Percentiles rank a stretch among this genome's conserved stretches.
Conservation (phyloP, 2,113 vertebrate genomes). For the Riparia riparia region DNA sequence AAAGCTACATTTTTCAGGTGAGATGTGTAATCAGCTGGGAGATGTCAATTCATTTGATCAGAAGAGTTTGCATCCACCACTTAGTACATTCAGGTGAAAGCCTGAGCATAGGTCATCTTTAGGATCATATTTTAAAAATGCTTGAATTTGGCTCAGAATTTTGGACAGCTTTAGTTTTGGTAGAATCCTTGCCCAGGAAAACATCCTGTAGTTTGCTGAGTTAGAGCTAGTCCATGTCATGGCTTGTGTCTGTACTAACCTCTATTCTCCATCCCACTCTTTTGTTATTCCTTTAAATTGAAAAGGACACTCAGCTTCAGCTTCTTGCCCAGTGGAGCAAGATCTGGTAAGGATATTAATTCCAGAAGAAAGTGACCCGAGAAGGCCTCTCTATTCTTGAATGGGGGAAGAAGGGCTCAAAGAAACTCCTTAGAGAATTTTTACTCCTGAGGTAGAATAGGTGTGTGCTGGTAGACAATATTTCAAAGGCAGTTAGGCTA, state of each 20-base stretch:
- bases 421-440: neutral
- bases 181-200: neutral
- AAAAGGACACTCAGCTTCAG: neutral
- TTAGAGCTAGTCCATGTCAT: rapidly evolving
- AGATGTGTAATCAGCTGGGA: neutral
- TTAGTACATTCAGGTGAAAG: neutral
- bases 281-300: neutral
- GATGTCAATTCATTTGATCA: rapidly evolving
- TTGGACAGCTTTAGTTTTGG: neutral
- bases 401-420: neutral
- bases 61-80: neutral
- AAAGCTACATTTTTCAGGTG: neutral
- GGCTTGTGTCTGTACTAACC: neutral
- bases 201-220: neutral
- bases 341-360: neutral
- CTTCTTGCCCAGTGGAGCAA: neutral
- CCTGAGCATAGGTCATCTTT: rapidly evolving
- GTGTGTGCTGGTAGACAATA: neutral
- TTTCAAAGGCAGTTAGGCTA: neutral
- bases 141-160: neutral
- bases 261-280: neutral
- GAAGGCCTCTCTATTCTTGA: neutral
- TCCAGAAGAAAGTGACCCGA: neutral
- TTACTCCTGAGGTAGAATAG: neutral
- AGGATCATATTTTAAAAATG: neutral